Evolutionary conservation across 2,888 invertebrate species (phyloP), one percentile per base, ranked within the genome.

Genomic region (Chaetoderma sp.): DNA sequence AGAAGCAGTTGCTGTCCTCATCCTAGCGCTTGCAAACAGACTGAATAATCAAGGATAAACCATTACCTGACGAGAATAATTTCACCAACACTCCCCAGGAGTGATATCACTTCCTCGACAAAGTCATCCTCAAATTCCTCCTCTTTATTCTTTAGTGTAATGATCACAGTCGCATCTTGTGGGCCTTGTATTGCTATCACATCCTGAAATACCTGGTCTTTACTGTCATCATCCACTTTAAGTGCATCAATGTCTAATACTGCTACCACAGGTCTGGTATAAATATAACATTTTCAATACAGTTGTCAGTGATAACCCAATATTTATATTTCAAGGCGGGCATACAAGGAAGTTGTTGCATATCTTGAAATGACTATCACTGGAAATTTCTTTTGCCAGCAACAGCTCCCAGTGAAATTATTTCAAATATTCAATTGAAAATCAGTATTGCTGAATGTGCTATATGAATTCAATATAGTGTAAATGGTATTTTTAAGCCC

Each of bases 161-260:
- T 91, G 54, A 98, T 91, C 72, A 98, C 92, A 21, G 97, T 97
- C 1, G 94, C 94, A 88, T 99, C 98, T 0, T 96, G 95, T 4
- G 98, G 98, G 0, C 98, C 98, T 72, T 96, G 90, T 45, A 79
- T 73, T 33, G 78, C 78, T 39, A 82, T 74, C 2, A 80, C 80
- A n/a, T 93, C 92, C 80, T 93, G 91, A 82, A 98, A 94, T 1
- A 95, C 92, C 75, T 90, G 88, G 80, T 93, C 91, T 63, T 96
- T 91, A 79, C 91, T 91, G 18, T 91, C 90, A 54, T 91, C 90
- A 81, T 95, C 92, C 0, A 97, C 92, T 82, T 91, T 91, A 73
- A 93, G 89, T 3, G 94, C 92, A 83, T 97, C 95, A 13, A 96
- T 89, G 86, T 96, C 95, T 76, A 98, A 90, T 64, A 96, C 91